Base-by-base conservation (phyloP, 2,888 invertebrate genomes). In the Caenorhabditis sinica region DNA sequence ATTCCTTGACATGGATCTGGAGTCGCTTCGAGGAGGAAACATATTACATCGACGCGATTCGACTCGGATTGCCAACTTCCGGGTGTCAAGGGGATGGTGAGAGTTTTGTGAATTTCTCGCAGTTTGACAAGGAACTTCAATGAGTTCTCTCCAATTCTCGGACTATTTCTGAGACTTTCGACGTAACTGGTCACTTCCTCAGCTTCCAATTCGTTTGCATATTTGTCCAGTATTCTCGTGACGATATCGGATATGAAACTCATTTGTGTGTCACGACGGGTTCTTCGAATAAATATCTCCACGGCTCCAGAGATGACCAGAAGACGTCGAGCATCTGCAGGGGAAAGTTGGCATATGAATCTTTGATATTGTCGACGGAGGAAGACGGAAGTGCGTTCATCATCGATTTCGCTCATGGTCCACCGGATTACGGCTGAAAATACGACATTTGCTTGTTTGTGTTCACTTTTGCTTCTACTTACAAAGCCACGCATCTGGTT, bases 281-380 rank as follows among this genome's bases (percentile, higher is more conserved):
- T 63, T 25, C 69, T 8, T 17, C 66, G n/a, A 9, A 17, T 30
- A 51, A 83, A 79, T 2, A 75, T 75, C 9, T 74, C 65, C 43
- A 80, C 15, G 13, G 71, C 63, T 36, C 83, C 79, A 5, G 79
- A 71, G 17, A 83, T 83, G 20, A 83, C 28, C 5, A 69, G 58
- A 51, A 83, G 75, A 13, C 75, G 69, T 36, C 83, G 69, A 25
- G 83, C 83, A 51, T 79, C 83, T 13, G 43, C 5, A 2, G 71
- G 20, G n/a, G 56, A 13, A 17, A 83, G 23, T 40, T 60, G 56
- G 25, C 61, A 66, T 1, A 83, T 33, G 53, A 83, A 83, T n/a
- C 56, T 3, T n/a, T 51, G 53, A 20, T 58, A 61, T 51, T 63
- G 61, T 5, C 79, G 76, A 6, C 79, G 69, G 20, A 83, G 45